These are phyloP conservation scores for Eriocheir sinensis DNA, from an alignment of 1,140 invertebrate genomes.

Conservation along the genomic window DNA sequence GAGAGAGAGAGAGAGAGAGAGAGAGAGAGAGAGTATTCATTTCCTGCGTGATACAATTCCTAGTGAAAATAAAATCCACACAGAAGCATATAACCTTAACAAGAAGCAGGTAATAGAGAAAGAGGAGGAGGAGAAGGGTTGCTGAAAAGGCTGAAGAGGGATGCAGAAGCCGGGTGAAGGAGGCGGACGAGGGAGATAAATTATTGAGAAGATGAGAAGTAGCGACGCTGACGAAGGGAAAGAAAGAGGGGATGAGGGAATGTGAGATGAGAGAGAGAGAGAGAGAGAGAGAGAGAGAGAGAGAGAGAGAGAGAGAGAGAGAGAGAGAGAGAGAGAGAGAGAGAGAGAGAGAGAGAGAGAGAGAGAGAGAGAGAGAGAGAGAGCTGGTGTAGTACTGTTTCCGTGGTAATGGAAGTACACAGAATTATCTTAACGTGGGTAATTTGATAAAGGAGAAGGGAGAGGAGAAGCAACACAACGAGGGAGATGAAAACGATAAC, in stretches of 20 bases:
- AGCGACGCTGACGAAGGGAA: no score
- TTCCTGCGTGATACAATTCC: no score
- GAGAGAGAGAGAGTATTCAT: conserved; percentile 7
- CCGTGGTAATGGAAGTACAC: neutral
- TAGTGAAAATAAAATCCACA: neutral
- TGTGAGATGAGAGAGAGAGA: no score
- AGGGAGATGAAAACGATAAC: neutral
- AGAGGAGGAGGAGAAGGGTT: no score
- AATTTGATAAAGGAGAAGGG: neutral
- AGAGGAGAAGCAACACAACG: neutral
- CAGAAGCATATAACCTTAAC: neutral
- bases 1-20: conserved; percentile 22
- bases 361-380: neutral
- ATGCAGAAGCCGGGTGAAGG: neutral
- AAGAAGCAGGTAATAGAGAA: no score
- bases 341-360: conserved; percentile 22
- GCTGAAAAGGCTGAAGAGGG: no score
- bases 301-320: neutral
- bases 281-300: no score
- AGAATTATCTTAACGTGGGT: neutral
- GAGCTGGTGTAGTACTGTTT: neutral
- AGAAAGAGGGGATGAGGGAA: neutral
- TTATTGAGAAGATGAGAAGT: no score
- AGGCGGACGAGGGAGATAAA: neutral
- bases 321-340: conserved; percentile 22